Base-by-base conservation (phyloP, 2,113 vertebrate genomes). In the Stigmatopora argus region DNA sequence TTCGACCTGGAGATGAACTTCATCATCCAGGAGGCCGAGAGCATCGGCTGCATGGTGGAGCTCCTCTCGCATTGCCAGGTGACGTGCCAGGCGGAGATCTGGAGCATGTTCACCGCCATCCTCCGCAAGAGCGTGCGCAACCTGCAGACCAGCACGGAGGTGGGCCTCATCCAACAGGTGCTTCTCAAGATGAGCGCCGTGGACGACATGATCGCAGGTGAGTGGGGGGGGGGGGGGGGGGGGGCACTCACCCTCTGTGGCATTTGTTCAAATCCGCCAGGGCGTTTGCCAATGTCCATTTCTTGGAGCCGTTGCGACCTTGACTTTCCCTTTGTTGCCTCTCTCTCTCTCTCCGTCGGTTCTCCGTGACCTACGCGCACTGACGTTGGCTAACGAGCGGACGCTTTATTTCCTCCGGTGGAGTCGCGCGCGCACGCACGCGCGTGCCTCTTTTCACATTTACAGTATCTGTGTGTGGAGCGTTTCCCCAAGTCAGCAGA, bases 1-100 rank as follows among this genome's bases (percentile, higher is more conserved):
- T 99, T 99, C 85, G 97, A 99, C 92, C 92, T 99, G 84, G 97
- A 99, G 90, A 99, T 98, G 94, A 99, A 99, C 92, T 99, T 99
- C 89, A 99, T 99, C 88, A 99, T 99, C 89, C 96, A 98, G 87
- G 97, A 98, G 83, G 95, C 95, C 13, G 97, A 99, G 84, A 98
- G 96, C 86, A 98, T 98, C 72, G 95, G 93, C 0, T 99, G 97
- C 87, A 99, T 99, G 97, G 94, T 96, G 73, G 97, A 99, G 89
- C 90, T 99, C 78, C 89, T 99, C 90, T 95, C 96, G 79, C 96
- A 98, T 91, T 99, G 97, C 82, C 94, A 99, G 71, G 92, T 98
- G 47, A 98, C 97, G 0, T 98, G 96, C 89, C 95, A 99, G 89
- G 96, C 96, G 1, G 97, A 99, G 89, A 96, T 99, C 83, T 99